Conservation (phyloP, 2,113 vertebrate genomes). For the Ardeotis arabs region DNA sequence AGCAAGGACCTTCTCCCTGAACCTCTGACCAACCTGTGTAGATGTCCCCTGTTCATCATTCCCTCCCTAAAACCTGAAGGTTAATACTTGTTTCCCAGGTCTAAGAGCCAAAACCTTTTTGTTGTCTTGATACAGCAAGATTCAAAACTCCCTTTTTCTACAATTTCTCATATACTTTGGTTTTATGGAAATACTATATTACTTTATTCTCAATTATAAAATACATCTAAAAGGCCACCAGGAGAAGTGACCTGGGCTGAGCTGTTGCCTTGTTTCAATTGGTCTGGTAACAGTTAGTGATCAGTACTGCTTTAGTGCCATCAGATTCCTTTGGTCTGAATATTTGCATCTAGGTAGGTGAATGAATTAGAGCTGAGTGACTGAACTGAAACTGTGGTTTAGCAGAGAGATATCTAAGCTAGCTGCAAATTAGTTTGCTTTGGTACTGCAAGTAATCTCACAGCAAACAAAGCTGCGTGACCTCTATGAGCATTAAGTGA, state of each 20-base stretch:
- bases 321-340: neutral
- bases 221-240: neutral
- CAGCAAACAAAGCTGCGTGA: neutral
- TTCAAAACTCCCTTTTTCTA: neutral
- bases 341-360: neutral
- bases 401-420: neutral
- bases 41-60: neutral
- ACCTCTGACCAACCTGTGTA: neutral
- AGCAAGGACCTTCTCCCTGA: neutral
- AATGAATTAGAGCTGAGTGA: neutral
- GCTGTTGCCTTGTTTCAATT: neutral
- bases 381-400: neutral
- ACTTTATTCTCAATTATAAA: neutral
- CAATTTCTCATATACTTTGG: neutral
- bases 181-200: neutral
- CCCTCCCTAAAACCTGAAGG: neutral
- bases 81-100: neutral
- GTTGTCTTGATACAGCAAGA: neutral
- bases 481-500: neutral
- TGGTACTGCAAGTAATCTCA: neutral
- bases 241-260: neutral
- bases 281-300: neutral
- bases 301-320: neutral
- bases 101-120: neutral
- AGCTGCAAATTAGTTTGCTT: neutral